A percentile compares a stretch with the other conserved stretches of the same genome.
These are phyloP conservation scores for Microtus richardsoni DNA, from an alignment of 2,113 vertebrate species.

Conservation along the genomic window DNA sequence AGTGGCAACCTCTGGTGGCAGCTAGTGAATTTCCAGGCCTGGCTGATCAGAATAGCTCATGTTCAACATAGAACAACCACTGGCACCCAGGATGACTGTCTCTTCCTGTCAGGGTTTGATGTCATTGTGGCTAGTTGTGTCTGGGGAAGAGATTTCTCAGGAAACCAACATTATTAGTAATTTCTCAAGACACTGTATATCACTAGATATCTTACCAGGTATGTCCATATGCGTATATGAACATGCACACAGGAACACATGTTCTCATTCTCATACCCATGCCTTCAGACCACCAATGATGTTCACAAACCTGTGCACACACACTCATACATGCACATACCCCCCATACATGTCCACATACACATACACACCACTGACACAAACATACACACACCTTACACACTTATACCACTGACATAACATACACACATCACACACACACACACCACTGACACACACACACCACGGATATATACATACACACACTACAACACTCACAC, in stretches of 20 bases:
- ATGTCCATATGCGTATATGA: background rate
- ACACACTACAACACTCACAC: no score
- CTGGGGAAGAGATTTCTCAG: background rate
- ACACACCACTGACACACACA: no score
- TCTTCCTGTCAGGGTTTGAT: background rate
- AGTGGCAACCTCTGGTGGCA: no score
- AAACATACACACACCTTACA: no score
- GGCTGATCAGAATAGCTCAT: background rate
- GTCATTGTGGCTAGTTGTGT: background rate
- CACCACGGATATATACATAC: no score
- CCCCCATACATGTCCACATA: no score
- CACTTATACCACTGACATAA: no score
- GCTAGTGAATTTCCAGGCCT: no score
- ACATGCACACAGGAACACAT: background rate
- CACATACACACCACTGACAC: no score
- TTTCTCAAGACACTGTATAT: slow-evolving; percentile 5
- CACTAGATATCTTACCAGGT: slow-evolving; percentile 11
- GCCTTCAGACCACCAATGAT: background rate
- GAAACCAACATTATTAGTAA: background rate
- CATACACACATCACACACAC: no score
- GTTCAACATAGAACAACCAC: background rate
- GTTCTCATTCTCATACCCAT: no score
- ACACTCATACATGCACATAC: no score
- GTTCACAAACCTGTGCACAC: background rate
- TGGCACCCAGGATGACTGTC: background rate